Percentiles rank a stretch among this genome's conserved stretches.
Evolutionary conservation across 2,797 vertebrate species (phyloP).

Genomic region (Mus minutoides): DNA sequence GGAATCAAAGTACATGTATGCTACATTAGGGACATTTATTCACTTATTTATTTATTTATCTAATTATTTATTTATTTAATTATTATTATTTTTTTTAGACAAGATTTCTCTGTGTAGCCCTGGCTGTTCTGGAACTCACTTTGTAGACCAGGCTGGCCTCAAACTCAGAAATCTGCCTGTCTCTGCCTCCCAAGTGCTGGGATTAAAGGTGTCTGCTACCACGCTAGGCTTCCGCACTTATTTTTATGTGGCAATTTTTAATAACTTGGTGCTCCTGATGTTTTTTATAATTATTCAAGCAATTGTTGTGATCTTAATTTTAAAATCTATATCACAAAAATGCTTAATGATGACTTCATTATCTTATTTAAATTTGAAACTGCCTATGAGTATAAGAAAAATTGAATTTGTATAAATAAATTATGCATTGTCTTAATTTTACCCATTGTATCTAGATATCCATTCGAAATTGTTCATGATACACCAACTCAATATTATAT

Average conservation of each 20-base stretch:
- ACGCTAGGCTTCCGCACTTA: no score
- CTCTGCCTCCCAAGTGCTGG: no score
- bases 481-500: neutral
- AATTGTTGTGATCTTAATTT: neutral
- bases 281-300: neutral
- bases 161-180: no score
- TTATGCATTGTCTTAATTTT: neutral
- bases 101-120: no score
- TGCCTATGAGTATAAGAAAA: neutral
- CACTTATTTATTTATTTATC: neutral
- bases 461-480: neutral
- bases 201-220: no score
- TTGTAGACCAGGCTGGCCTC: no score
- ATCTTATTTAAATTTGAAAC: neutral
- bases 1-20: neutral
- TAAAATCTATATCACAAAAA: neutral
- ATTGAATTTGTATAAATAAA: neutral
- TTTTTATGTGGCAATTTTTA: neutral
- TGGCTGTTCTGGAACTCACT: no score
- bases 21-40: no score
- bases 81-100: no score
- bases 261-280: neutral
- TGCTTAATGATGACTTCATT: neutral
- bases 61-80: no score
- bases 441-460: neutral